phyloP scores from a whole-genome alignment of 2,797 vertebrate species.

The Halcyon smyrnensis region DNA sequence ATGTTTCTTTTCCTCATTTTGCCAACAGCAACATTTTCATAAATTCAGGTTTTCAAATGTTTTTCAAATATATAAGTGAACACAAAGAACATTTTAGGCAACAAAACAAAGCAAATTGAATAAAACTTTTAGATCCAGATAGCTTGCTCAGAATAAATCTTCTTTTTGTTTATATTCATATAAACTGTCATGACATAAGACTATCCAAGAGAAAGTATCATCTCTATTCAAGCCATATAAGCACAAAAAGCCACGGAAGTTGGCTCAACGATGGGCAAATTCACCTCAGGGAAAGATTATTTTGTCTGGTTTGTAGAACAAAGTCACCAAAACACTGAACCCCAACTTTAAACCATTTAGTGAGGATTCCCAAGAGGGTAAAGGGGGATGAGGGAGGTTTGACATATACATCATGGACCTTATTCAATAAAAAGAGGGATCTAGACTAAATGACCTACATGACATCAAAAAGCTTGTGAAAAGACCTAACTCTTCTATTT shows the following conservation, averaged over 20 bases:
- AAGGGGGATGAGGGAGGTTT: not conserved
- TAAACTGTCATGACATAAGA: not conserved
- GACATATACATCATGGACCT: not conserved
- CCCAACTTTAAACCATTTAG: not conserved
- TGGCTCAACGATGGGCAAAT: not conserved
- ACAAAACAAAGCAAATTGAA: not conserved
- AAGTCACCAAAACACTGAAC: not conserved
- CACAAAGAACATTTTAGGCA: not conserved
- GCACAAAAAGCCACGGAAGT: not conserved
- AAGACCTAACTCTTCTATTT: not conserved
- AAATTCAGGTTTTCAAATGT: not conserved
- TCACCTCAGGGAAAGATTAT: not conserved
- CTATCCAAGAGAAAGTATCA: not conserved
- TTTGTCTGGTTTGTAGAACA: not conserved
- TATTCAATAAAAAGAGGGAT: not conserved
- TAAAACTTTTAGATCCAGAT: not conserved
- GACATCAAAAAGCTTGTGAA: not conserved
- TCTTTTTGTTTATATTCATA: constrained; percentile 8
- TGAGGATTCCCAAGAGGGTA: not conserved
- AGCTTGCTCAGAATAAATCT: not conserved
- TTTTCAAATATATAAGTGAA: not conserved
- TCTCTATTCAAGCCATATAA: constrained; percentile 26
- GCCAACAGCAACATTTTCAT: not conserved
- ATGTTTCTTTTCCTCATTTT: not conserved
- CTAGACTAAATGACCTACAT: not conserved